phyloP scores from a whole-genome alignment of 2,113 vertebrate species.

The Petroica traversi region DNA sequence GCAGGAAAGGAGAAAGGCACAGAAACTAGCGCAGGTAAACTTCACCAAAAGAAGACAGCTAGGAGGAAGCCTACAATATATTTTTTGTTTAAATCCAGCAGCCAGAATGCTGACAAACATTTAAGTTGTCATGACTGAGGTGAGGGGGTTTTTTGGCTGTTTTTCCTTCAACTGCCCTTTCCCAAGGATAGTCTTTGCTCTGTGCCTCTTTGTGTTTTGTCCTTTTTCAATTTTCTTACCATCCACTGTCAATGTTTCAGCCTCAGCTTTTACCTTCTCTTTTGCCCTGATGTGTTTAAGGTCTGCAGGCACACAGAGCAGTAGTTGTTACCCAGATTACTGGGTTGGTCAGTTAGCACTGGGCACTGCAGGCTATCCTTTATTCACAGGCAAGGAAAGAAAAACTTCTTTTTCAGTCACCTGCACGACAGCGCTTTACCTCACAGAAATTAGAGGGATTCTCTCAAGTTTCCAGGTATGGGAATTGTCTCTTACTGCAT shows the following conservation, averaged over 20 bases:
- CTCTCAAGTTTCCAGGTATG: background rate
- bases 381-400: background rate
- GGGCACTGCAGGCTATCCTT: background rate
- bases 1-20: background rate
- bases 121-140: background rate
- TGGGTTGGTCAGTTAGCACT: background rate
- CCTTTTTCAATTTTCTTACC: background rate
- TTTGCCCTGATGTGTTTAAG: background rate
- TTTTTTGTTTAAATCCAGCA: background rate
- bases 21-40: background rate
- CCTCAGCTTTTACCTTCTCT: background rate
- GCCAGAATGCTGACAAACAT: background rate
- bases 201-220: background rate
- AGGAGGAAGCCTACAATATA: background rate
- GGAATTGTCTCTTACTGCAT: background rate
- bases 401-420: background rate
- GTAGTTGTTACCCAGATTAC: background rate
- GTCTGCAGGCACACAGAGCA: background rate
- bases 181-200: background rate
- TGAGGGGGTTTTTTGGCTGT: rapidly evolving
- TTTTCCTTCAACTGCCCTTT: background rate
- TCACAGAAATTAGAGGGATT: background rate
- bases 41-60: background rate
- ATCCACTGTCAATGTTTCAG: background rate
- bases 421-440: background rate